Evolutionary conservation across 2,797 vertebrate species (phyloP).

Genomic region (Epinephelus malabaricus): DNA sequence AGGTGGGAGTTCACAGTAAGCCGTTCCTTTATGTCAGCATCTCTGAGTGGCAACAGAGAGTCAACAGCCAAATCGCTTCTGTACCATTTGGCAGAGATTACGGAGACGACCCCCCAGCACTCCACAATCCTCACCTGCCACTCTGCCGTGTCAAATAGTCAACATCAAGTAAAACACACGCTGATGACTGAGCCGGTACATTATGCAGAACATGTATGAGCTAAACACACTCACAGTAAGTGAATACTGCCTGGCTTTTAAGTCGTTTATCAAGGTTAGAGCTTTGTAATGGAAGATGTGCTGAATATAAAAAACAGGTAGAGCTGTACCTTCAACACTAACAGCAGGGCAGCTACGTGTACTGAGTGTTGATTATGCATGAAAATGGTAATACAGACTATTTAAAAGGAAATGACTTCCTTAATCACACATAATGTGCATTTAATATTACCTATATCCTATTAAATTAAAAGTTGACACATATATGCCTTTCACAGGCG

Average conservation of each 20-base stretch:
- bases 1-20: slow-evolving; percentile 82
- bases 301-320: slow-evolving; percentile 10
- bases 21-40: slow-evolving; percentile 80
- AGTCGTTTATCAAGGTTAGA: slow-evolving; percentile 29
- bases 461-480: slow-evolving; percentile 63
- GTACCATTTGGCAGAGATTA: slow-evolving; percentile 69
- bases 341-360: slow-evolving; percentile 57
- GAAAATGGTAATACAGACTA: slow-evolving; percentile 64
- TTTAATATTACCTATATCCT: slow-evolving; percentile 66
- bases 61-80: slow-evolving; percentile 76
- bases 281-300: slow-evolving; percentile 20
- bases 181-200: slow-evolving; percentile 32
- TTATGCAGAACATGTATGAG: slow-evolving; percentile 22
- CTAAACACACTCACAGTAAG: slow-evolving; percentile 21
- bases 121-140: slow-evolving; percentile 42
- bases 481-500: slow-evolving; percentile 50
- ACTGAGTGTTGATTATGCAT: slow-evolving; percentile 74
- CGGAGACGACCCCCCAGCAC: slow-evolving; percentile 47
- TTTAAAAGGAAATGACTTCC: slow-evolving; percentile 66
- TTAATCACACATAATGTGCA: slow-evolving; percentile 68
- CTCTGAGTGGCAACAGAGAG: slow-evolving; percentile 75
- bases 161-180: slow-evolving; percentile 38
- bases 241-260: slow-evolving; percentile 5
- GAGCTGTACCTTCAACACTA: slow-evolving; percentile 37
- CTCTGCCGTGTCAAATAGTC: slow-evolving; percentile 51